A percentile compares a stretch with the other conserved stretches of the same genome.
These are phyloP conservation scores for Drosophila ercepeae DNA, from an alignment of 1,140 invertebrate genomes.

Conservation along the genomic window DNA sequence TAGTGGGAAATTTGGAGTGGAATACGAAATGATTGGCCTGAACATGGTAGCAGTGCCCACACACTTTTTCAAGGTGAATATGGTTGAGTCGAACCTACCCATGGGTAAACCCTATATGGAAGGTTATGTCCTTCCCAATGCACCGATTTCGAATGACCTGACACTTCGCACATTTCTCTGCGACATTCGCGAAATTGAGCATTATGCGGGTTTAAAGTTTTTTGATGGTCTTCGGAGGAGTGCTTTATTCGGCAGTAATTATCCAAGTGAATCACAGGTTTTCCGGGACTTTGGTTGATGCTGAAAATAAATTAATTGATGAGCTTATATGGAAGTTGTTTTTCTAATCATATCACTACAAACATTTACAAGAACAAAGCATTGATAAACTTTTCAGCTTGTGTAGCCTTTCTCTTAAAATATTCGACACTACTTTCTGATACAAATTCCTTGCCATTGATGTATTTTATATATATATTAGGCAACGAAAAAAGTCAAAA, in stretches of 20 bases:
- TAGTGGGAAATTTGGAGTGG: constrained; percentile 95
- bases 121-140: constrained; percentile 97
- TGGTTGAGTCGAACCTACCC: constrained; percentile 87
- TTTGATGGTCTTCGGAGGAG: constrained; percentile 89
- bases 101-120: constrained; percentile 93
- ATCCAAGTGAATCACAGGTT: constrained; percentile 55
- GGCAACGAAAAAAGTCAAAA: constrained; percentile 12
- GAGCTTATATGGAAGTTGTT: neutral
- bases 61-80: constrained; percentile 98
- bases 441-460: neutral
- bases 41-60: constrained; percentile 99
- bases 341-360: neutral
- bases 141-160: constrained; percentile 89
- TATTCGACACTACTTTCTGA: neutral
- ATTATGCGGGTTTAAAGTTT: constrained; percentile 95
- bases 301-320: neutral
- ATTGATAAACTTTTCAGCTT: neutral
- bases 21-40: constrained; percentile 97
- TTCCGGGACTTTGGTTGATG: constrained; percentile 50
- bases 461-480: neutral
- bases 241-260: constrained; percentile 82
- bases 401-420: neutral
- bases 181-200: constrained; percentile 94
- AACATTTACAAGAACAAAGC: neutral
- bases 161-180: constrained; percentile 91